A percentile compares a stretch with the other conserved stretches of the same genome.
phyloP scores from a whole-genome alignment of 2,888 invertebrate species.

The Scaptomyza flava region DNA sequence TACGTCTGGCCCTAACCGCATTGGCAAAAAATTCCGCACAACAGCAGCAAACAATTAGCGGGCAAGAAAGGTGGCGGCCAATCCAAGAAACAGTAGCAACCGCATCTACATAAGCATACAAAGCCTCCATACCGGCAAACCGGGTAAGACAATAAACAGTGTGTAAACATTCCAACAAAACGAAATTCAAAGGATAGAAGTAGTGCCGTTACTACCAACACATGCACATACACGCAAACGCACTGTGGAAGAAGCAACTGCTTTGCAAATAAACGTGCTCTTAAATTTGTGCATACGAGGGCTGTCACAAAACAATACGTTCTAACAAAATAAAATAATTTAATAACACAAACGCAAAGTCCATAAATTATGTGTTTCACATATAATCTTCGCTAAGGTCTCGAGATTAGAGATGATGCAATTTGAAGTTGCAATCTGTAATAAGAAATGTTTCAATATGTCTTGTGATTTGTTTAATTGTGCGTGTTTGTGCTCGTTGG shows the following conservation, averaged over 20 bases:
- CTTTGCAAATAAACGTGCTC: constrained; percentile 19
- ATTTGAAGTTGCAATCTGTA: not conserved
- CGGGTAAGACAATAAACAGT: constrained; percentile 38
- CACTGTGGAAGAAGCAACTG: constrained; percentile 18
- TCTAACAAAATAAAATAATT: not conserved
- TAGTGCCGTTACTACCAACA: constrained; percentile 23
- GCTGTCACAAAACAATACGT: not conserved
- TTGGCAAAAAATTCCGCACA: constrained; percentile 62
- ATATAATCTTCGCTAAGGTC: not conserved
- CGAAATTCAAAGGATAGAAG: constrained; percentile 14
- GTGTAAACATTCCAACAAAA: constrained; percentile 27
- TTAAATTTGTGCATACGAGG: constrained; percentile 10
- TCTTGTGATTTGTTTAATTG: not conserved
- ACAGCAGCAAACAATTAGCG: constrained; percentile 49
- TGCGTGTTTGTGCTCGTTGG: not conserved
- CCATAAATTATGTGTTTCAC: too few relatives aligned
- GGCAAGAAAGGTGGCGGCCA: constrained; percentile 23
- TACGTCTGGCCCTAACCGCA: constrained; percentile 58
- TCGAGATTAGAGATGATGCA: not conserved
- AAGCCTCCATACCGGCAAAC: constrained; percentile 38
- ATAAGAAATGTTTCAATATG: not conserved
- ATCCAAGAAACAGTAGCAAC: constrained; percentile 17
- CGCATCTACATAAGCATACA: constrained; percentile 8
- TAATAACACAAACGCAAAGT: not conserved
- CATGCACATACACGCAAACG: not conserved